Percentiles rank a stretch among this genome's conserved stretches.
phyloP scores from a whole-genome alignment of 2,113 vertebrate species.

The Pseudorasbora parva region DNA sequence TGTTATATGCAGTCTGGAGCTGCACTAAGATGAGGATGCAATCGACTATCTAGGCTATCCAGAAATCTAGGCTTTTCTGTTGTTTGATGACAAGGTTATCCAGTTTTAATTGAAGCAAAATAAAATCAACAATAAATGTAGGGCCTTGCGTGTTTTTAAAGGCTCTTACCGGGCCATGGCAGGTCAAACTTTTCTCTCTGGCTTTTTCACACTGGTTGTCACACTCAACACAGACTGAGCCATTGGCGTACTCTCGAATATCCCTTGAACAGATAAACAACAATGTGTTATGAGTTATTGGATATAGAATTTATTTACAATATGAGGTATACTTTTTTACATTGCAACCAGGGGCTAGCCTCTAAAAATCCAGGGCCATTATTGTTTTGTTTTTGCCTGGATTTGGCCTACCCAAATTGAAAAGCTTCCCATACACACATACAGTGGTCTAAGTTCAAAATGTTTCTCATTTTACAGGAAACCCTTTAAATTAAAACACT shows the following conservation, averaged over 20 bases:
- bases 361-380: too few species aligned
- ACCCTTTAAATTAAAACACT: too few species aligned
- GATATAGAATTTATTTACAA: neutral
- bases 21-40: neutral
- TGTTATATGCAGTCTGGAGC: neutral
- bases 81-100: neutral
- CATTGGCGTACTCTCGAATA: constrained; percentile 89
- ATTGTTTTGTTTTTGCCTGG: too few species aligned
- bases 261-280: constrained; percentile 79
- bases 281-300: neutral
- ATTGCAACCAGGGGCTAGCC: neutral
- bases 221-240: constrained; percentile 90
- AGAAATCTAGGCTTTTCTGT: neutral
- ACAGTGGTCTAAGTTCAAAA: too few species aligned
- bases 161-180: constrained; percentile 87
- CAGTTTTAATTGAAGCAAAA: neutral
- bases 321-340: too few species aligned
- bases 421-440: too few species aligned
- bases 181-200: constrained; percentile 84
- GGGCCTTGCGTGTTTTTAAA: neutral
- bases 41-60: neutral
- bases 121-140: neutral
- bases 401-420: too few species aligned
- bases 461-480: too few species aligned
- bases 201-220: constrained; percentile 93